These are phyloP conservation scores for Odontamblyopus lacepedii DNA, from an alignment of 2,797 vertebrate species.

Conservation along the genomic window DNA sequence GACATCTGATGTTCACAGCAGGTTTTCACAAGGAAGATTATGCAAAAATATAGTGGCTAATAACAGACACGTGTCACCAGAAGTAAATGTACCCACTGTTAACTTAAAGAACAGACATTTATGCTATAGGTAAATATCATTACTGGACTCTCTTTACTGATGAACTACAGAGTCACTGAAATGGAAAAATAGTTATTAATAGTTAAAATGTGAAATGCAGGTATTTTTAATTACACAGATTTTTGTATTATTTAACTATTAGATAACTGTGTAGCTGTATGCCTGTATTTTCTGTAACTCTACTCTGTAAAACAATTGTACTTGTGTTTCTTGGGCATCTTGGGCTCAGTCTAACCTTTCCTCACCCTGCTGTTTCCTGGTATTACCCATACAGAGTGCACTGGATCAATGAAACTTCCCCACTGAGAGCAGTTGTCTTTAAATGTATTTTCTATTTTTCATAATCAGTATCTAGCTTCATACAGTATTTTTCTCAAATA, in stretches of 20 bases:
- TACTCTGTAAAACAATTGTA: conserved; percentile 13
- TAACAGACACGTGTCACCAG: no score
- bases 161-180: background rate
- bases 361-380: conserved; percentile 43
- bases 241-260: background rate
- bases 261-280: background rate
- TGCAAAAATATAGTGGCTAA: no score
- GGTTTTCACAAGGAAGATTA: no score
- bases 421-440: conserved; percentile 4
- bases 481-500: background rate
- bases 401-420: conserved; percentile 46
- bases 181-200: background rate
- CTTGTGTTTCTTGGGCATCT: conserved; percentile 23
- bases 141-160: background rate
- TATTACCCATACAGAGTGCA: conserved; percentile 44
- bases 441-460: background rate
- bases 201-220: background rate
- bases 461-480: conserved; percentile 5
- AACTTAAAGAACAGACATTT: background rate
- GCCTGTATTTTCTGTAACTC: background rate
- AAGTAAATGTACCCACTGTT: background rate
- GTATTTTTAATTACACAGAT: background rate
- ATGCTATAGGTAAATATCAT: background rate
- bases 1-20: no score
- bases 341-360: conserved; percentile 16